Percentiles rank a stretch among this genome's conserved stretches.
phyloP scores from a whole-genome alignment of 2,113 vertebrate genomes.

The Murina feae region DNA sequence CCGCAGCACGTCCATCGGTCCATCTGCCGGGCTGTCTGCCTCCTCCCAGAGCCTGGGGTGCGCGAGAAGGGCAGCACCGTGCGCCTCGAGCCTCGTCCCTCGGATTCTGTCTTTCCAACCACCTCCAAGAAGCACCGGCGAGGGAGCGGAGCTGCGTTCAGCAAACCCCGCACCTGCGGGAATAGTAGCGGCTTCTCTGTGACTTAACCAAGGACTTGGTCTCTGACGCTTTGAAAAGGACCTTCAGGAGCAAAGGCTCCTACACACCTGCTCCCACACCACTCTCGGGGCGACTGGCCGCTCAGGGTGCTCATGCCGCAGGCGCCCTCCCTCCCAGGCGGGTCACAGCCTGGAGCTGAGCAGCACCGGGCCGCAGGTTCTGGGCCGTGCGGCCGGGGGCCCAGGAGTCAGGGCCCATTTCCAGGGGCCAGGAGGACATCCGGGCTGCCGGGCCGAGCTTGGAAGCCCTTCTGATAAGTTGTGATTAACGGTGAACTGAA shows the following conservation, averaged over 20 bases:
- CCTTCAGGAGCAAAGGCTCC: constrained; percentile 84
- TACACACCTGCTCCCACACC: constrained; percentile 84
- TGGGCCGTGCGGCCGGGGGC: too few species aligned
- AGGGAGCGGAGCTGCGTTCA: constrained; percentile 48
- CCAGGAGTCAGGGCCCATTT: neutral
- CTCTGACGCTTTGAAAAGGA: constrained; percentile 81
- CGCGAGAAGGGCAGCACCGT: neutral
- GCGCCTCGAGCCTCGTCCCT: constrained; percentile 34
- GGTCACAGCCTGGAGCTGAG: constrained; percentile 75
- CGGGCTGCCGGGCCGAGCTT: neutral
- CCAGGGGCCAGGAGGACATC: neutral
- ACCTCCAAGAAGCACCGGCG: constrained; percentile 47
- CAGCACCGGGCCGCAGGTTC: constrained; percentile 55
- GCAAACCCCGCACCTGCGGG: constrained; percentile 71
- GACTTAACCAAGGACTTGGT: constrained; percentile 78
- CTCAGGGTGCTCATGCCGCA: constrained; percentile 79
- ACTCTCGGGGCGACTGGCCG: constrained; percentile 78
- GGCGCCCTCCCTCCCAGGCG: constrained; percentile 75
- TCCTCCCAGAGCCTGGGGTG: accelerated
- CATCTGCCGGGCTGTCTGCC: too few species aligned
- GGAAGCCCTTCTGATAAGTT: neutral
- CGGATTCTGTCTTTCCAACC: constrained; percentile 65
- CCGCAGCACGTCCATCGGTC: accelerated
- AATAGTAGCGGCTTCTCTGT: constrained; percentile 77
- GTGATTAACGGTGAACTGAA: neutral